phyloP scores from a whole-genome alignment of 2,113 vertebrate genomes.

The Malurus elegans region DNA sequence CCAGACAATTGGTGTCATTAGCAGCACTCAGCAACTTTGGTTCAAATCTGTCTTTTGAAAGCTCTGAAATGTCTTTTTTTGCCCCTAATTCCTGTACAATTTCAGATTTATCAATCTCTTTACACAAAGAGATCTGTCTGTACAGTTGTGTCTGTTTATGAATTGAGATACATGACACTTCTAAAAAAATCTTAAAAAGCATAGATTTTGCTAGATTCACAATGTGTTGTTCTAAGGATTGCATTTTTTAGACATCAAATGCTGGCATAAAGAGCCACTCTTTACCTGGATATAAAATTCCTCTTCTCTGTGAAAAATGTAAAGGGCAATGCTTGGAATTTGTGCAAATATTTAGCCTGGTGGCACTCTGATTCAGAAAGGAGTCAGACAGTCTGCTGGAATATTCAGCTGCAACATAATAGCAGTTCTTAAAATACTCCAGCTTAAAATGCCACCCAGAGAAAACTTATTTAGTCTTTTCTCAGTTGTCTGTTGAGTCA shows the following conservation, averaged over 20 bases:
- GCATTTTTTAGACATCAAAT: not conserved
- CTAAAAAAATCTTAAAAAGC: not conserved
- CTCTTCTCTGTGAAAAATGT: not conserved
- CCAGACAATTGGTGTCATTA: not conserved
- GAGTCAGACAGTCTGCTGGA: conserved; percentile 19
- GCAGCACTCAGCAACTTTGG: not conserved
- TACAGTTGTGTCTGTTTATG: not conserved
- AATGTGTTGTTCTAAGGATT: not conserved
- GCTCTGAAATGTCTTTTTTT: not conserved
- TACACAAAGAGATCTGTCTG: not conserved
- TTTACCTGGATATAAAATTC: not conserved
- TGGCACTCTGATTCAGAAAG: not conserved
- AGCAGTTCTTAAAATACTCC: conserved; percentile 33
- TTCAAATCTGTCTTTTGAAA: not conserved
- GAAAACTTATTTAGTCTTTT: conserved; percentile 38
- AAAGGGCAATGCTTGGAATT: not conserved
- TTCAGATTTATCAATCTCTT: not conserved
- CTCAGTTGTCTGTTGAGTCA: conserved; percentile 43
- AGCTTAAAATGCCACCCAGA: conserved; percentile 29
- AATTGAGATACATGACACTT: not conserved
- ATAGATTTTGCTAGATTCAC: not conserved
- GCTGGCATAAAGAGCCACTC: not conserved
- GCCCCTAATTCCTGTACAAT: not conserved
- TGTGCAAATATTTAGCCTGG: not conserved
- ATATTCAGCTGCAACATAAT: conserved; percentile 23